Conservation (phyloP, 2,113 vertebrate genomes). For the Podiceps cristatus region DNA sequence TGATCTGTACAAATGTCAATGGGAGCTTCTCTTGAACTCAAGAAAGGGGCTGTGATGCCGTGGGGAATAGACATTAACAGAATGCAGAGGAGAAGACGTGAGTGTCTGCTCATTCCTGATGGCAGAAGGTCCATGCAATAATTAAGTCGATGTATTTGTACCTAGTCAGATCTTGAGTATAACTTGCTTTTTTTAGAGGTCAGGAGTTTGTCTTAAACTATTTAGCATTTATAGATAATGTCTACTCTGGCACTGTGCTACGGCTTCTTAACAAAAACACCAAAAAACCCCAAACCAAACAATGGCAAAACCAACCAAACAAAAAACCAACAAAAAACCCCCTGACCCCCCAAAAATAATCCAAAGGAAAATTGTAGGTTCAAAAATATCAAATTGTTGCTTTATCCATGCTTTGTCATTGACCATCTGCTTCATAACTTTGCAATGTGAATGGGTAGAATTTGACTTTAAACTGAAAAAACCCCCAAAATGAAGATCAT, state of each 20-base stretch:
- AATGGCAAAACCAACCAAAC: too few species aligned
- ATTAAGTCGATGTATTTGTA: not conserved
- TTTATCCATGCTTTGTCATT: not conserved
- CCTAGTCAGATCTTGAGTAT: not conserved
- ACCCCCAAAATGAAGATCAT: not conserved
- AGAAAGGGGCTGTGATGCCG: not conserved
- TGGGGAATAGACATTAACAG: not conserved
- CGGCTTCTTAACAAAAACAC: not conserved
- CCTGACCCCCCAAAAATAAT: too few species aligned
- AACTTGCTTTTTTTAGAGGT: not conserved
- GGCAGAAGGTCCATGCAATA: not conserved
- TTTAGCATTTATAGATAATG: rapidly evolving
- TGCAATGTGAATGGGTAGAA: not conserved
- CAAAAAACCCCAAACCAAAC: too few species aligned
- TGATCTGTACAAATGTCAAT: not conserved
- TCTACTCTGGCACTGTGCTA: not conserved
- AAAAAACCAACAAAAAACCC: not conserved
- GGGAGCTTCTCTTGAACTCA: not conserved
- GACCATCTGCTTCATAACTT: not conserved
- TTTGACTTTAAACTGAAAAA: not conserved
- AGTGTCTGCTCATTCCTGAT: not conserved
- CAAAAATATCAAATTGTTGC: not conserved
- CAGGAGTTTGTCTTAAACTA: not conserved
- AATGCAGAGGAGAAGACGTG: not conserved
- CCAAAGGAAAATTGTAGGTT: not conserved